Evolutionary conservation across 2,113 vertebrate genomes (phyloP).

Genomic region (Scartelaos histophorus): DNA sequence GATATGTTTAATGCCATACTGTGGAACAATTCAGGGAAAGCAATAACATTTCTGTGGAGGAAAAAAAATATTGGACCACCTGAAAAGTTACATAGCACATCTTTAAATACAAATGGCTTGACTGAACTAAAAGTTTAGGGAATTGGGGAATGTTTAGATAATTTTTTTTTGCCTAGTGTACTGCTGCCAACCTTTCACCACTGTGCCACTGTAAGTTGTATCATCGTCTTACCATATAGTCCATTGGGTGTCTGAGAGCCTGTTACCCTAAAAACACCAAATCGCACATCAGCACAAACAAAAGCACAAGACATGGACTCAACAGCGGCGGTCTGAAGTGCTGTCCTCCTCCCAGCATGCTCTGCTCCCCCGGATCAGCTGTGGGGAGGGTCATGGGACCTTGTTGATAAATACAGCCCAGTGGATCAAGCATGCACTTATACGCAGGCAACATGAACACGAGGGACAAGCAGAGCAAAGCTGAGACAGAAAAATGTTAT

Average conservation of each 20-base stretch:
- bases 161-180: not conserved
- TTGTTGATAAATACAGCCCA: conserved; percentile 26
- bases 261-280: conserved; percentile 77
- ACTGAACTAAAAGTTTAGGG: not conserved
- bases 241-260: conserved; percentile 70
- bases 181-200: conserved; percentile 31
- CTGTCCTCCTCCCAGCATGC: conserved; percentile 59
- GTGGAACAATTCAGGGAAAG: no score
- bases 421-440: conserved; percentile 33
- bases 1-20: no score
- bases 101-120: not conserved
- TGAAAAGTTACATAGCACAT: not conserved
- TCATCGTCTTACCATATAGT: conserved; percentile 77
- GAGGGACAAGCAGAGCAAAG: conserved; percentile 1
- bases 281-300: conserved; percentile 66
- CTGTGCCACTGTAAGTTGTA: conserved; percentile 24
- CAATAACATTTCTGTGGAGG: no score
- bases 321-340: conserved; percentile 36
- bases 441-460: conserved; percentile 22
- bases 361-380: conserved; percentile 59
- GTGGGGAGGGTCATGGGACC: conserved; percentile 57
- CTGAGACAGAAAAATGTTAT: conserved; percentile 17
- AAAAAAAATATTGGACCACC: not conserved
- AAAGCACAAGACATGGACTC: conserved; percentile 34
- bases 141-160: not conserved